Conservation (phyloP, 2,113 vertebrate species). For the Lagopus muta region DNA sequence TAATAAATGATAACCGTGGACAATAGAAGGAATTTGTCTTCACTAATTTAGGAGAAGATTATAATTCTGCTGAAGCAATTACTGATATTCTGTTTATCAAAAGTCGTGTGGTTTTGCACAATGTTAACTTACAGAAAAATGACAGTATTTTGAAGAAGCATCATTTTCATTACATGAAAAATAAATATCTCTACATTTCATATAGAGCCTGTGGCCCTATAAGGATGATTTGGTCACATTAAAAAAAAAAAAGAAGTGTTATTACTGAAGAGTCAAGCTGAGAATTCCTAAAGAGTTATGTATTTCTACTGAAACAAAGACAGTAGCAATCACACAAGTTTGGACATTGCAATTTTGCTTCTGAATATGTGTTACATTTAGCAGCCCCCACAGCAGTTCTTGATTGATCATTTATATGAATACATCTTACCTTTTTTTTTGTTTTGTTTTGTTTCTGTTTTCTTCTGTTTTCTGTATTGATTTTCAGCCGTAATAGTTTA, state of each 20-base stretch:
- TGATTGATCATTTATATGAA: not conserved
- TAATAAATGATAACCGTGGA: not conserved
- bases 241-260: not conserved
- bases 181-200: not conserved
- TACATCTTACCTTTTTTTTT: not conserved
- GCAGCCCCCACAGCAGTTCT: not conserved
- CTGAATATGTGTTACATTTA: not conserved
- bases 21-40: not conserved
- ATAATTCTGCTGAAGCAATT: not conserved
- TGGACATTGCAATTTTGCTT: not conserved
- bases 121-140: not conserved
- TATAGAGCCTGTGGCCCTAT: not conserved
- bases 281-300: not conserved
- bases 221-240: not conserved
- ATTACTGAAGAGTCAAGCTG: not conserved
- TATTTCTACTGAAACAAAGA: not conserved
- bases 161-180: not conserved
- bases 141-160: not conserved
- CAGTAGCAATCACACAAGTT: not conserved
- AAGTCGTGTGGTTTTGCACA: not conserved
- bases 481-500: not conserved
- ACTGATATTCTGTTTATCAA: not conserved
- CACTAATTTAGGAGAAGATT: not conserved
- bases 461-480: not conserved
- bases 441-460: not conserved